Percentiles rank a stretch among this genome's conserved stretches.
These are phyloP conservation scores for Hirtodrosophila duncani DNA, from an alignment of 2,888 invertebrate genomes.

Conservation along the genomic window DNA sequence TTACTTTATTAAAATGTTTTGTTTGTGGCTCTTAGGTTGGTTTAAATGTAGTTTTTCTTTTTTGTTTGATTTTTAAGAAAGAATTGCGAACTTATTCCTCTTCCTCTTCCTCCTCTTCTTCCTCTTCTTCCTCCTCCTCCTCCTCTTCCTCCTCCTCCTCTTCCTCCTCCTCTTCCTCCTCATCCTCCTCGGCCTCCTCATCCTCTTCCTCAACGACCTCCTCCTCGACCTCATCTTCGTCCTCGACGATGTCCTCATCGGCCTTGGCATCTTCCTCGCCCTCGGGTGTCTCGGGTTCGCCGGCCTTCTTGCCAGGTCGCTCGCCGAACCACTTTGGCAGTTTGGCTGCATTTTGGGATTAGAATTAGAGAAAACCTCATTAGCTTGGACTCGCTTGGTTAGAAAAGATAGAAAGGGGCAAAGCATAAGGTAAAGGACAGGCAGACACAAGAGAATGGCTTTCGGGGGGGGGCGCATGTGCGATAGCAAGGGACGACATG, in stretches of 20 bases:
- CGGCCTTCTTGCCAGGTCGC: conserved; percentile 94
- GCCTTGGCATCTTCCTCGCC: conserved; percentile 92
- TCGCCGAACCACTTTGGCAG: conserved; percentile 97
- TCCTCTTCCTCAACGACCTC: conserved; percentile 88
- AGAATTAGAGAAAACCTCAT: neutral
- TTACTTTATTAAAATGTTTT: conserved; percentile 71
- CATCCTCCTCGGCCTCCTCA: conserved; percentile 84
- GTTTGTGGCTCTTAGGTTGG: conserved; percentile 63
- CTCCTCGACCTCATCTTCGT: conserved; percentile 87
- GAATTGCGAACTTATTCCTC: conserved; percentile 56
- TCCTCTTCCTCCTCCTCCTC: conserved; percentile 79
- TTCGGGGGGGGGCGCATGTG: conserved; percentile 14
- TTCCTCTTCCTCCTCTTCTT: conserved; percentile 76
- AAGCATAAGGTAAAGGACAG: neutral
- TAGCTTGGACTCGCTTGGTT: too few species aligned
- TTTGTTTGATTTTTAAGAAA: conserved; percentile 72
- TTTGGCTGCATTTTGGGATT: conserved; percentile 82
- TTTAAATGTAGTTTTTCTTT: conserved; percentile 52
- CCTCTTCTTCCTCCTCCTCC: conserved; percentile 78
- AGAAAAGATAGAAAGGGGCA: too few species aligned
- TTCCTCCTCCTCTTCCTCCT: conserved; percentile 81
- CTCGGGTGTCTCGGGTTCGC: conserved; percentile 92
- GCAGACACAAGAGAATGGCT: neutral
- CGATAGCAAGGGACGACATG: conserved; percentile 53
- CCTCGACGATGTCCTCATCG: conserved; percentile 85